phyloP scores from a whole-genome alignment of 2,888 invertebrate genomes.

The Thereva unica region DNA sequence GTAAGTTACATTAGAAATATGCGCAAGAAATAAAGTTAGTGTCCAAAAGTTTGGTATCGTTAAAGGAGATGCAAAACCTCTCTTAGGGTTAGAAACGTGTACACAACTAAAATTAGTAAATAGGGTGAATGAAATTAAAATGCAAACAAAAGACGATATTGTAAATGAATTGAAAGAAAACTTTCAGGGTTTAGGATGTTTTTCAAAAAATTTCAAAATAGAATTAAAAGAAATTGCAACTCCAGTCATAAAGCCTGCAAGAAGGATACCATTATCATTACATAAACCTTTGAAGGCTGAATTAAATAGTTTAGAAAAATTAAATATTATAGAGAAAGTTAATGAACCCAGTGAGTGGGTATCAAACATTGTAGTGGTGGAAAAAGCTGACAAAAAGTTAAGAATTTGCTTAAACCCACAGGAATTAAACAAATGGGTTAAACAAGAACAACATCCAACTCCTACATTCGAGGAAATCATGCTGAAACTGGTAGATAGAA shows the following conservation, averaged over 20 bases:
- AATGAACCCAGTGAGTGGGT: constrained; percentile 35
- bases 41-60: no score
- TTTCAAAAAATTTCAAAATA: constrained; percentile 5
- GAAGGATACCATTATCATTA: no score
- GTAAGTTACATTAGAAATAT: no score
- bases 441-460: constrained; percentile 35
- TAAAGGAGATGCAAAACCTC: no score
- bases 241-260: no score
- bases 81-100: no score
- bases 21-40: no score
- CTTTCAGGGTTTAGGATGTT: constrained; percentile 26
- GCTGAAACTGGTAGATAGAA: constrained; percentile 27
- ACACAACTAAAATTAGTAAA: no score
- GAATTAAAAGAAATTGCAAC: constrained; percentile 24
- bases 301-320: background rate
- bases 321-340: constrained; percentile 12
- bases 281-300: no score
- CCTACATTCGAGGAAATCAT: constrained; percentile 39
- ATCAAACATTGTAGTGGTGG: constrained; percentile 28
- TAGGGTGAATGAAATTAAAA: no score
- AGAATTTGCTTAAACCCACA: constrained; percentile 32
- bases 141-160: no score
- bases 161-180: no score
- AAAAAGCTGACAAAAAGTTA: constrained; percentile 2
- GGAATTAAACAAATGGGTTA: constrained; percentile 35